Evolutionary conservation across 2,113 vertebrate species (phyloP).

Genomic region (Nyctereutes procyonoides): DNA sequence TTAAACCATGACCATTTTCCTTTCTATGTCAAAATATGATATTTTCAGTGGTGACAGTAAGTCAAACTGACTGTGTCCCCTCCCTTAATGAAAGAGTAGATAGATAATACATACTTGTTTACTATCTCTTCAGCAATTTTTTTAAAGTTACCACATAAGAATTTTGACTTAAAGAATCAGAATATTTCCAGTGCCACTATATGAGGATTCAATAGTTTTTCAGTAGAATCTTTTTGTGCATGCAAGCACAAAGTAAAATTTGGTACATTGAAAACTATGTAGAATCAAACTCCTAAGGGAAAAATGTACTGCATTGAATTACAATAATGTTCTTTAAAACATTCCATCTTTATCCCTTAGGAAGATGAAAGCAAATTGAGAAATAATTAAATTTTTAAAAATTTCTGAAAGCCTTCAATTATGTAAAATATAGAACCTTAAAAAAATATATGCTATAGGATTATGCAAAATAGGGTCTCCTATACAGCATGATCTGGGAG

Average conservation of each 20-base stretch:
- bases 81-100: neutral
- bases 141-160: neutral
- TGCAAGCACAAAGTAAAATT: neutral
- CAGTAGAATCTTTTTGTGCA: neutral
- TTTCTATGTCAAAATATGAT: neutral
- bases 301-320: constrained; percentile 22
- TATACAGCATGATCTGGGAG: neutral
- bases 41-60: neutral
- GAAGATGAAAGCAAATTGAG: constrained; percentile 25
- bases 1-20: neutral
- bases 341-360: neutral
- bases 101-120: constrained; percentile 3
- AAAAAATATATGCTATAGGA: neutral
- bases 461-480: neutral
- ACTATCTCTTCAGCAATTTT: neutral
- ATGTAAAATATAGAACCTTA: neutral
- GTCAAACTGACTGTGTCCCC: neutral
- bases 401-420: neutral
- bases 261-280: neutral
- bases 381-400: neutral
- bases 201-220: neutral
- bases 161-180: neutral
- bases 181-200: constrained; percentile 4
- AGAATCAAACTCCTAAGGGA: neutral
- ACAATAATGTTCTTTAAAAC: constrained; percentile 18